These are phyloP conservation scores for Egretta garzetta DNA, from an alignment of 2,113 vertebrate genomes.

Conservation along the genomic window DNA sequence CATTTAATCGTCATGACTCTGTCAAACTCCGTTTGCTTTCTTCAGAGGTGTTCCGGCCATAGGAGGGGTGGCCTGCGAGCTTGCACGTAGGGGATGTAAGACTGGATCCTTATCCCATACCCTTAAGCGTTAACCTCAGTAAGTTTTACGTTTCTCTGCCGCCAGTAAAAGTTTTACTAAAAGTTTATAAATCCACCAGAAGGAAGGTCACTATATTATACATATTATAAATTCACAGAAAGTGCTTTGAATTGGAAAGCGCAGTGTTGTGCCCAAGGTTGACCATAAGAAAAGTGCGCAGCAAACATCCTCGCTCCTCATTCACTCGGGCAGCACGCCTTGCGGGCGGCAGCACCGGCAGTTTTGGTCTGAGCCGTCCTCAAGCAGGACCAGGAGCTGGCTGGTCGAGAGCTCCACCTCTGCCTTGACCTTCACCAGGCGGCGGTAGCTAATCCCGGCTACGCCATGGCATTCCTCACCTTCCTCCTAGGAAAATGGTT, in stretches of 20 bases:
- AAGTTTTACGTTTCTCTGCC: not conserved
- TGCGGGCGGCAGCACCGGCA: not conserved
- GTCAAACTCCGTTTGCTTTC: not conserved
- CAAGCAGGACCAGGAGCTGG: not conserved
- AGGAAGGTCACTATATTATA: not conserved
- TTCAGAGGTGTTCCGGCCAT: not conserved
- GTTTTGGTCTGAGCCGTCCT: not conserved
- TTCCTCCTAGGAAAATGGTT: not conserved
- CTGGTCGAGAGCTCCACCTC: not conserved
- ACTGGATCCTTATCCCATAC: not conserved
- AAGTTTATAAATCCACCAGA: not conserved
- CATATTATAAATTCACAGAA: not conserved
- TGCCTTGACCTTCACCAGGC: not conserved
- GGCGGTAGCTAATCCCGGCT: not conserved
- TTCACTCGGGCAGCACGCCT: rapidly evolving
- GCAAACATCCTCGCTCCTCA: not conserved
- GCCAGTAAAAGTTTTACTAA: not conserved
- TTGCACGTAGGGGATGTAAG: not conserved
- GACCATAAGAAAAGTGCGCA: not conserved
- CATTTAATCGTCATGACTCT: not conserved
- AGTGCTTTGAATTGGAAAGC: not conserved
- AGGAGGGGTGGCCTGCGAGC: not conserved
- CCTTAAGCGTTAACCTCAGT: not conserved
- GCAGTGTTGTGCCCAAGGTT: not conserved
- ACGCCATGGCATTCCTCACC: not conserved